These are phyloP conservation scores for Dendrocincla fuliginosa DNA, from an alignment of 2,797 vertebrate species.

Conservation along the genomic window DNA sequence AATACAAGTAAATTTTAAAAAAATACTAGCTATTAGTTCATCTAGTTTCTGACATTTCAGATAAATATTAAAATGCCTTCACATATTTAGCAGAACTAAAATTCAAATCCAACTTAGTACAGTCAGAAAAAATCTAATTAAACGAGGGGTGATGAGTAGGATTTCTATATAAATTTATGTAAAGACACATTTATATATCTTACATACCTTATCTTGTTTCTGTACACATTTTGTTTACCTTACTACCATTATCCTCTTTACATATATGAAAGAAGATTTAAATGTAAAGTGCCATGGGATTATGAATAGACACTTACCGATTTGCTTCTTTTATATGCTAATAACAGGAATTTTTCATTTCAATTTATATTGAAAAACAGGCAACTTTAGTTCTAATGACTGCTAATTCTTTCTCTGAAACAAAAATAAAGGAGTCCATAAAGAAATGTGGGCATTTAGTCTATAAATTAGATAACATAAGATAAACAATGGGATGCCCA, in stretches of 20 bases:
- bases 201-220: not conserved
- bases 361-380: not conserved
- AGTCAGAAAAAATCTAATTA: not conserved
- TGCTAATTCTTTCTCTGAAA: not conserved
- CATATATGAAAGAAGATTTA: not conserved
- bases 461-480: not conserved
- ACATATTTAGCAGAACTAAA: not conserved
- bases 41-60: not conserved
- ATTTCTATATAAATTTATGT: not conserved
- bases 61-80: not conserved
- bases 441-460: not conserved
- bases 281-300: not conserved
- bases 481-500: not conserved
- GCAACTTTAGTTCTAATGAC: not conserved
- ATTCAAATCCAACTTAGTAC: not conserved
- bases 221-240: not conserved
- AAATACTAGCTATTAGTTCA: not conserved
- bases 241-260: not conserved
- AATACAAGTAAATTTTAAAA: not conserved
- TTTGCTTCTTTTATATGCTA: not conserved
- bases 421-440: not conserved
- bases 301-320: not conserved
- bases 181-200: not conserved
- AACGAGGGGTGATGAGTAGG: not conserved
- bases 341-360: not conserved